Percentiles rank a stretch among this genome's conserved stretches.
Conservation (phyloP, 2,113 vertebrate genomes). For the Hemicordylus capensis region DNA sequence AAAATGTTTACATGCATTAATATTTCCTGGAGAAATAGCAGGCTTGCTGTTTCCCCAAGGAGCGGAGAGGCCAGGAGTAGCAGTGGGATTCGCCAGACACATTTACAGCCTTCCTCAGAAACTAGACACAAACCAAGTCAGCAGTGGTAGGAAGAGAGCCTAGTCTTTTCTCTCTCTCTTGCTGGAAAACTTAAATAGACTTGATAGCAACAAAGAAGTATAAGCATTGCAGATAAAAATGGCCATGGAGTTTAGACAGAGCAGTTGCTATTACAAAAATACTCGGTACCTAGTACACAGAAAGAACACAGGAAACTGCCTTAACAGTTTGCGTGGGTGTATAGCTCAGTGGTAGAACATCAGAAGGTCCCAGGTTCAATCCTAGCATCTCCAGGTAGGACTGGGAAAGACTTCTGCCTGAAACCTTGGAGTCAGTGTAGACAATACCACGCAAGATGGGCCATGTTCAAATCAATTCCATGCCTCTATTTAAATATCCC, state of each 20-base stretch:
- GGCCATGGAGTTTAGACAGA: rapidly evolving
- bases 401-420: too few species aligned
- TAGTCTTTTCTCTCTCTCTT: not conserved
- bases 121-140: not conserved
- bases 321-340: too few species aligned
- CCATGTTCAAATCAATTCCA: too few species aligned
- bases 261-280: constrained; percentile 6
- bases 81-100: not conserved
- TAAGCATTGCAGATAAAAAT: not conserved
- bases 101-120: constrained; percentile 9
- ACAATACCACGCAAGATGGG: too few species aligned
- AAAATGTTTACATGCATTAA: constrained; percentile 68
- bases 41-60: constrained; percentile 38
- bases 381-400: too few species aligned
- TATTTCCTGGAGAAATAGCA: constrained; percentile 63
- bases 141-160: not conserved
- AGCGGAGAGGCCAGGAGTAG: constrained; percentile 5
- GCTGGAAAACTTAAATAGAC: constrained; percentile 19
- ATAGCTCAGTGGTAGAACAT: too few species aligned
- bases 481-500: too few species aligned
- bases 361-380: too few species aligned
- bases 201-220: not conserved
- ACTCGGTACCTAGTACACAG: not conserved
- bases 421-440: too few species aligned
- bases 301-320: constrained; percentile 43